phyloP scores from a whole-genome alignment of 2,888 invertebrate genomes.

The Callimorpha dominula region DNA sequence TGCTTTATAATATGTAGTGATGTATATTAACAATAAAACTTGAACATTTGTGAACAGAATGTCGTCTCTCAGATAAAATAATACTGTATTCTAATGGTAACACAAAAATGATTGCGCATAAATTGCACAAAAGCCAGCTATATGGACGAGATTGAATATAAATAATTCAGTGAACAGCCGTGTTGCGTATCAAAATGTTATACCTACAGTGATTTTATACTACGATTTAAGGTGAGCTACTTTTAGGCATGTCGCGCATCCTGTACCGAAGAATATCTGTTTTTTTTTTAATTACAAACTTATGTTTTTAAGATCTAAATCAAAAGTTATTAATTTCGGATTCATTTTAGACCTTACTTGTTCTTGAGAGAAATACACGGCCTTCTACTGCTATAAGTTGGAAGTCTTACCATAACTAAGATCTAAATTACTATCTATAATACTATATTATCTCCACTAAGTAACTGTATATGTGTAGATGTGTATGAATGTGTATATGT shows the following conservation, averaged over 20 bases:
- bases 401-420: too few relatives aligned
- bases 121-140: constrained; percentile 47
- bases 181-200: constrained; percentile 35
- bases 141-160: constrained; percentile 57
- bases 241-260: background rate
- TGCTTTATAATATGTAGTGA: too few relatives aligned
- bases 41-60: too few relatives aligned
- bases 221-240: constrained; percentile 18
- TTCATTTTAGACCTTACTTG: too few relatives aligned
- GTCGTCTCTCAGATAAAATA: background rate
- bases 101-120: constrained; percentile 46
- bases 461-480: too few relatives aligned
- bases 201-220: constrained; percentile 32
- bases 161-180: constrained; percentile 53
- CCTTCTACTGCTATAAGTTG: too few relatives aligned
- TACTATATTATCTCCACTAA: too few relatives aligned
- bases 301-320: background rate
- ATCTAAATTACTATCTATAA: too few relatives aligned
- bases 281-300: background rate
- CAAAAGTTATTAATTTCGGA: too few relatives aligned
- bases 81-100: constrained; percentile 30
- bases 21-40: background rate
- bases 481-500: too few relatives aligned
- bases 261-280: background rate
- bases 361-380: too few relatives aligned